Base-by-base conservation (phyloP, 1,140 invertebrate species). In the Lepidotrigona ventralis region DNA sequence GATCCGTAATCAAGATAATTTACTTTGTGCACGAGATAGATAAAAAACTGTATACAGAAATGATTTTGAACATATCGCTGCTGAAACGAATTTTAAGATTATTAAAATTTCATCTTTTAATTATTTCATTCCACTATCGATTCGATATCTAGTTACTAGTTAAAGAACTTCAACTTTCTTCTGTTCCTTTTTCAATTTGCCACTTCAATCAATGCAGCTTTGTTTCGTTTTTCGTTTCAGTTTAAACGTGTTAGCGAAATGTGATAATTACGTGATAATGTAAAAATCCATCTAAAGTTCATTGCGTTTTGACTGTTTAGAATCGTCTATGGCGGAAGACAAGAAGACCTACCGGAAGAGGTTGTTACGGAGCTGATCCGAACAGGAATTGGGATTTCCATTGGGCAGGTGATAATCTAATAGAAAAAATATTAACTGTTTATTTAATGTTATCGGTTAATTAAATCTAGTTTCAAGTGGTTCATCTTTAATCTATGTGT, bases 261-360 rank as follows among this genome's bases (percentile, higher is more conserved):
- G 33, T 66, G 81, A 83, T 70, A 26, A 71, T 29, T 33, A 5
- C 0, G 1, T 2, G 3, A 56, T 33, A 70, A 78, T 21, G 19
- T 2, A 0, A 15, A 8, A 54, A 3, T 53, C 4, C 12, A 39
- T 33, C 9, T 5, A 19, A 74, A 56, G 17, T 74, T 26, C 26
- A 19, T 66, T 17, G 21, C 23, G 33, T 39, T 51, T 33, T 17
- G 14, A 0, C 1, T 46, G 1, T 82, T 60, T 29, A 96, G 95
- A 94, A 96, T 85, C 95, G 96, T 51, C 92, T 96, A 84, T 97
- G 96, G 96, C 94, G 96, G n/a, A 97, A 97, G 92, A 97, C 96
- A 1, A 94, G 96, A 33, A 95, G 93, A 80, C 92, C 92, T 21
- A 94, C 95, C 56, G 85, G 87, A 8, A 83, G 87, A 4, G 84